Percentiles rank a stretch among this genome's conserved stretches.
These are phyloP conservation scores for Pelvicachromis taeniatus DNA, from an alignment of 2,113 vertebrate species.

Conservation along the genomic window DNA sequence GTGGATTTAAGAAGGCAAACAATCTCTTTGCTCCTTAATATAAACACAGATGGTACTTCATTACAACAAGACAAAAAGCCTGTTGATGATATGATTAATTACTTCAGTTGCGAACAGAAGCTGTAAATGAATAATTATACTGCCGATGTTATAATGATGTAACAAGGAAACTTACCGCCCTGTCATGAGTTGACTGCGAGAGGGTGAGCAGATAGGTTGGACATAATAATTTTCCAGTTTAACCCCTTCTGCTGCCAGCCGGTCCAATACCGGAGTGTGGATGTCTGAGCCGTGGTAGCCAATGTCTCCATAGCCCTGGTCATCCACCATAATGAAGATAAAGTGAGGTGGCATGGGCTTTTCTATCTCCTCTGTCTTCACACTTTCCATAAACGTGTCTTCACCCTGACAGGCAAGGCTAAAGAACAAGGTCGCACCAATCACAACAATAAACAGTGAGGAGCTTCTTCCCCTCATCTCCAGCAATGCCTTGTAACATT, in stretches of 20 bases:
- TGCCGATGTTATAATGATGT: neutral
- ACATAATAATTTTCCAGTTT: conserved; percentile 96
- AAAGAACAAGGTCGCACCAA: conserved; percentile 12
- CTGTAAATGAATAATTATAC: neutral
- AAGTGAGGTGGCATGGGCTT: conserved; percentile 75
- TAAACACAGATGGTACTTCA: neutral
- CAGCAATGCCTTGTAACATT: neutral
- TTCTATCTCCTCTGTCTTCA: neutral
- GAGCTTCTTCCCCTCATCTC: neutral
- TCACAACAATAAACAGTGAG: neutral
- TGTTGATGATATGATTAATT: neutral
- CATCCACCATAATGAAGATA: conserved; percentile 89
- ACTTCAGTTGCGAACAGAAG: neutral
- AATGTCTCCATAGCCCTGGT: conserved; percentile 89
- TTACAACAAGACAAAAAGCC: neutral
- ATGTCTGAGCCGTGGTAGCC: conserved; percentile 92
- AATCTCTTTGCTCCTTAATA: neutral
- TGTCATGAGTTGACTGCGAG: conserved; percentile 90
- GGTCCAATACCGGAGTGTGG: conserved; percentile 84
- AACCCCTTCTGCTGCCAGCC: conserved; percentile 84
- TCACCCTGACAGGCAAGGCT: conserved; percentile 25
- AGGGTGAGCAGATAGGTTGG: conserved; percentile 93
- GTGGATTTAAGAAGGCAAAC: neutral
- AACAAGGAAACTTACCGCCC: conserved; percentile 79
- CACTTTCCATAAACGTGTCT: neutral